Conservation (phyloP, 2,113 vertebrate genomes). For the Tetrax tetrax region DNA sequence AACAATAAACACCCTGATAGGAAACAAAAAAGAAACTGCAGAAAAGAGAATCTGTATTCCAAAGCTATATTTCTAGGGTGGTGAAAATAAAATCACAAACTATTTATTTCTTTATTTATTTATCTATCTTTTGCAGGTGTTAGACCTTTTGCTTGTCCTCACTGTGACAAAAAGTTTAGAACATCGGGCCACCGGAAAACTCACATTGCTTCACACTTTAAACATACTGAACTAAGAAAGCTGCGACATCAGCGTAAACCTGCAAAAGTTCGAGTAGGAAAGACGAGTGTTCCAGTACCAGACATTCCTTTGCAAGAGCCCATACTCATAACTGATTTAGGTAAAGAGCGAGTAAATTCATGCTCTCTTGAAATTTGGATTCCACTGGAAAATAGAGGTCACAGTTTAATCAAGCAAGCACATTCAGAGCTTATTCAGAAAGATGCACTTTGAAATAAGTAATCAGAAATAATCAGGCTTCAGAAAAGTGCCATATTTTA, state of each 20-base stretch:
- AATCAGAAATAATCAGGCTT: background rate
- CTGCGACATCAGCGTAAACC: slow-evolving; percentile 90
- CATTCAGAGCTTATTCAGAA: background rate
- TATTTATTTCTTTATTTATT: background rate
- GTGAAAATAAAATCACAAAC: background rate
- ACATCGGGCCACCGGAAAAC: slow-evolving; percentile 98
- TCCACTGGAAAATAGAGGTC: background rate
- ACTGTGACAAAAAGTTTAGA: slow-evolving; percentile 97
- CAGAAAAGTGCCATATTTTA: background rate
- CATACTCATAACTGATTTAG: slow-evolving; percentile 96
- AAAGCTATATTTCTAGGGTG: background rate
- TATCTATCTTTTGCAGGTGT: slow-evolving; percentile 83
- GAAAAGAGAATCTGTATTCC: background rate
- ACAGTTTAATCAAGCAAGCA: background rate
- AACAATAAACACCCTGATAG: background rate
- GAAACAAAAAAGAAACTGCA: background rate
- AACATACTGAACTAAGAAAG: slow-evolving; percentile 89
- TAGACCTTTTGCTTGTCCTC: slow-evolving; percentile 94
- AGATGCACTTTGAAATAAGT: background rate
- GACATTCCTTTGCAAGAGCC: slow-evolving; percentile 97
- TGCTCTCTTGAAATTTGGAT: background rate
- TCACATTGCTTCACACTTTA: slow-evolving; percentile 96
- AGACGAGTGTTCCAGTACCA: slow-evolving; percentile 83
- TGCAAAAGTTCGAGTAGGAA: slow-evolving; percentile 85
- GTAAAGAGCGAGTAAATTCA: slow-evolving; percentile 65